Percentiles rank a stretch among this genome's conserved stretches.
Conservation (phyloP, 2,113 vertebrate genomes). For the Odobenus rosmarus region DNA sequence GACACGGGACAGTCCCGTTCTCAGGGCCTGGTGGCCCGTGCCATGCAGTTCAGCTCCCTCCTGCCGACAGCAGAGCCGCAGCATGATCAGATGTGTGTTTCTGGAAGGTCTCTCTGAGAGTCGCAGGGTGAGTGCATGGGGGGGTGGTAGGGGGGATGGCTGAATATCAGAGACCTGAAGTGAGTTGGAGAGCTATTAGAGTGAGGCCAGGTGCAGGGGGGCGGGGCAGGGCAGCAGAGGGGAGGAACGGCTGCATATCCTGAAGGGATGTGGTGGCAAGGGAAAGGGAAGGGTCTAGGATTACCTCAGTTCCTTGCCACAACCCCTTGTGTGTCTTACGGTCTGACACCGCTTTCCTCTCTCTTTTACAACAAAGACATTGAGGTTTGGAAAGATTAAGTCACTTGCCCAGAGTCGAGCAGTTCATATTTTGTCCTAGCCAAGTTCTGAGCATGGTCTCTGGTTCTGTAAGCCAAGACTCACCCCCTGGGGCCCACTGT, state of each 20-base stretch:
- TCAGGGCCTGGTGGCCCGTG: not conserved
- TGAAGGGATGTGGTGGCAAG: not conserved
- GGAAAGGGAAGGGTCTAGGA: not conserved
- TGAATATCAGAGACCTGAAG: not conserved
- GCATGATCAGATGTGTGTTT: not conserved
- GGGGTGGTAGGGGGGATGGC: too few species aligned
- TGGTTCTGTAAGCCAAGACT: not conserved
- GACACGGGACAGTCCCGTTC: not conserved
- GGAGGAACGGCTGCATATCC: not conserved
- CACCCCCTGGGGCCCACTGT: fast-evolving
- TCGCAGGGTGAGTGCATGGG: not conserved
- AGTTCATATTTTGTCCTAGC: not conserved
- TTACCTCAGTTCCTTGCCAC: not conserved
- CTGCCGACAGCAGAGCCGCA: not conserved
- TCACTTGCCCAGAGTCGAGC: not conserved
- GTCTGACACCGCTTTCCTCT: not conserved
- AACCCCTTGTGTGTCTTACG: fast-evolving
- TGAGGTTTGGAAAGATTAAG: not conserved
- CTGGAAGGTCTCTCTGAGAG: not conserved
- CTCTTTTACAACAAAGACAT: not conserved
- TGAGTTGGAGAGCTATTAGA: not conserved
- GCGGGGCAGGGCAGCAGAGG: fast-evolving
- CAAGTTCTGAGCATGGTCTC: not conserved
- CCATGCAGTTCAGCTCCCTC: not conserved
- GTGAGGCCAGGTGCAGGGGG: not conserved